Conservation (phyloP, 2,113 vertebrate species). For the Colius striatus region DNA sequence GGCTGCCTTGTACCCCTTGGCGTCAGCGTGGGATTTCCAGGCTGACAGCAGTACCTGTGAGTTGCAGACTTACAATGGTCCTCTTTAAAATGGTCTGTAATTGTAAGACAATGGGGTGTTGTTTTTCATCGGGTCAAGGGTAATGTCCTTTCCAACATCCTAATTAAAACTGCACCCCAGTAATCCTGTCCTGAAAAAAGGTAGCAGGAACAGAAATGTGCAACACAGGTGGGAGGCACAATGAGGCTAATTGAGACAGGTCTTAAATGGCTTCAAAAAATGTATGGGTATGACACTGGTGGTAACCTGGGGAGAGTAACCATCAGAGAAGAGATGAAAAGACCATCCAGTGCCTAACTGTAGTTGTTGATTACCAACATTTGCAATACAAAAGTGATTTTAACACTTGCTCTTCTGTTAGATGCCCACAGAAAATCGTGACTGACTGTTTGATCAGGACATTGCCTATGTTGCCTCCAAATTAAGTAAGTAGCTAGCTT, state of each 20-base stretch:
- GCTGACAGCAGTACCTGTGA: neutral
- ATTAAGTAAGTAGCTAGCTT: neutral
- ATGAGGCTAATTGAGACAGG: neutral
- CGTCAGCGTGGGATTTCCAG: neutral
- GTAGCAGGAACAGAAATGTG: neutral
- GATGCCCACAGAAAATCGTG: neutral
- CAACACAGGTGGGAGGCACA: neutral
- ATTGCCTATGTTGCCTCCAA: neutral
- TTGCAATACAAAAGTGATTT: neutral
- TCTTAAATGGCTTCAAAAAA: neutral
- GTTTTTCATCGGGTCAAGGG: neutral
- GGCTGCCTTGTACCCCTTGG: neutral
- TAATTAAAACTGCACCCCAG: neutral
- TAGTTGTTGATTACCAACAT: neutral
- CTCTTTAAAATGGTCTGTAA: neutral
- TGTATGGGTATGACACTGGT: fast-evolving
- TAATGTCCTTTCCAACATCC: neutral
- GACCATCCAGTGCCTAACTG: neutral
- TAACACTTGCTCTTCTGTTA: neutral
- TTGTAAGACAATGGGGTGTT: neutral
- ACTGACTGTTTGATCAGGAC: neutral
- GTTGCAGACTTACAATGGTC: neutral
- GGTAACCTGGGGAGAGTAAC: neutral
- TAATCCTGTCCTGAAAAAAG: neutral
- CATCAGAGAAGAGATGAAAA: neutral